phyloP scores from a whole-genome alignment of 2,888 invertebrate genomes.

The Xestia sexstrigata region DNA sequence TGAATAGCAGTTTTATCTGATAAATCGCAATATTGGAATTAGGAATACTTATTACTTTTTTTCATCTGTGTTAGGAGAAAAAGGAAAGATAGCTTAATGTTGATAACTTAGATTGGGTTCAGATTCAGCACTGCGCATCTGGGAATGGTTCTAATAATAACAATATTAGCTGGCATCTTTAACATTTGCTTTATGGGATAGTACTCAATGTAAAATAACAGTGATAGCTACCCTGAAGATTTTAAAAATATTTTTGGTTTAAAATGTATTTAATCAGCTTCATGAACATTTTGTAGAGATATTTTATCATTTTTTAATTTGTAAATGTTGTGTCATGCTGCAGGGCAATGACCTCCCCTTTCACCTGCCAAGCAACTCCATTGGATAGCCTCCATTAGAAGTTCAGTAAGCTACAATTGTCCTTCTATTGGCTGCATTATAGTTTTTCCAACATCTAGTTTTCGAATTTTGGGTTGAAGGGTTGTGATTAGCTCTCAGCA shows the following conservation, averaged over 20 bases:
- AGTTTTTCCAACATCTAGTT: neutral
- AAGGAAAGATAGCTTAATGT: neutral
- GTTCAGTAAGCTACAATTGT: neutral
- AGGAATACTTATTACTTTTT: constrained; percentile 2
- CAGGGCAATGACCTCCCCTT: neutral
- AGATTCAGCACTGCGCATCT: neutral
- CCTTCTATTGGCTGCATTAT: neutral
- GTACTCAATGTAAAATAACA: neutral
- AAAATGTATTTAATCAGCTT: neutral
- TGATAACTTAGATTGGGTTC: neutral
- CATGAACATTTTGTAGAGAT: neutral
- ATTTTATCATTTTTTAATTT: neutral
- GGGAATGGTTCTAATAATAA: neutral
- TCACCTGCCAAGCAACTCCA: neutral
- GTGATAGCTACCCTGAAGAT: neutral
- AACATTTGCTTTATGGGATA: neutral
- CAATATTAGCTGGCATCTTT: neutral
- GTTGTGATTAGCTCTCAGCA: neutral
- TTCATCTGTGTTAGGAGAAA: neutral
- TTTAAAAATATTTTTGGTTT: neutral
- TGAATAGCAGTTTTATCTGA: constrained; percentile 12
- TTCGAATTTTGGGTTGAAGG: neutral
- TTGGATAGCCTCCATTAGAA: neutral
- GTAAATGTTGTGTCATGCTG: neutral
- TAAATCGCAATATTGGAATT: constrained; percentile 17